phyloP scores from a whole-genome alignment of 2,888 invertebrate genomes.

The Brachypterus glaber region DNA sequence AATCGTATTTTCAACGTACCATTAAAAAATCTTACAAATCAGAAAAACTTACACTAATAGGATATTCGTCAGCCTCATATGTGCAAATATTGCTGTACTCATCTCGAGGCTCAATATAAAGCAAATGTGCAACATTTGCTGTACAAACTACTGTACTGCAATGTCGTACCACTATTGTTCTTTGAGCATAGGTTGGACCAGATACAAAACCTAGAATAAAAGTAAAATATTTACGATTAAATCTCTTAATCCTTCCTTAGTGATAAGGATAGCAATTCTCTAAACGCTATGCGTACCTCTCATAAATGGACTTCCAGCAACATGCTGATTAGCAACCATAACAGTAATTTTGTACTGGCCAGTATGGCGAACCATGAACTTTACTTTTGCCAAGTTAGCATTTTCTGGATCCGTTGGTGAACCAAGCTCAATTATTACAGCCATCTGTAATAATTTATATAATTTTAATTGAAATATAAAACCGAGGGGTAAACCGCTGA shows the following conservation, averaged over 20 bases:
- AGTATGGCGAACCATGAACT: conserved; percentile 85
- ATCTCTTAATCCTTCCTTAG: no score
- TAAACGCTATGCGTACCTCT: no score
- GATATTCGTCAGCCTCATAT: conserved; percentile 51
- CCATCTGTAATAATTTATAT: conserved; percentile 46
- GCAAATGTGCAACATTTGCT: conserved; percentile 61
- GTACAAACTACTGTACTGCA: conserved; percentile 79
- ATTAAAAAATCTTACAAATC: no score
- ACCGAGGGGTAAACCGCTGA: no score
- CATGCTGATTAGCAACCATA: conserved; percentile 69
- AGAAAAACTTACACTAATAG: conserved; percentile 39
- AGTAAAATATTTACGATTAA: no score
- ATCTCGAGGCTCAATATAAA: conserved; percentile 86
- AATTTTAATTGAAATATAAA: neutral
- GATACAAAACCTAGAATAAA: conserved; percentile 63
- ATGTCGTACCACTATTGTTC: conserved; percentile 73
- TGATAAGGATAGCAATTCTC: no score
- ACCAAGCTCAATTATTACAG: conserved; percentile 79
- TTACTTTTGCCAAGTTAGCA: conserved; percentile 79
- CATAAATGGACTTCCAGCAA: conserved; percentile 79
- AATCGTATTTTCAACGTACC: no score
- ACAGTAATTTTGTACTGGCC: conserved; percentile 83
- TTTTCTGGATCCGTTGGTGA: conserved; percentile 76
- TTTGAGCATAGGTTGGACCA: conserved; percentile 72
- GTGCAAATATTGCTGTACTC: conserved; percentile 79